Conservation (phyloP, 2,797 vertebrate species). For the Galago senegalensis region DNA sequence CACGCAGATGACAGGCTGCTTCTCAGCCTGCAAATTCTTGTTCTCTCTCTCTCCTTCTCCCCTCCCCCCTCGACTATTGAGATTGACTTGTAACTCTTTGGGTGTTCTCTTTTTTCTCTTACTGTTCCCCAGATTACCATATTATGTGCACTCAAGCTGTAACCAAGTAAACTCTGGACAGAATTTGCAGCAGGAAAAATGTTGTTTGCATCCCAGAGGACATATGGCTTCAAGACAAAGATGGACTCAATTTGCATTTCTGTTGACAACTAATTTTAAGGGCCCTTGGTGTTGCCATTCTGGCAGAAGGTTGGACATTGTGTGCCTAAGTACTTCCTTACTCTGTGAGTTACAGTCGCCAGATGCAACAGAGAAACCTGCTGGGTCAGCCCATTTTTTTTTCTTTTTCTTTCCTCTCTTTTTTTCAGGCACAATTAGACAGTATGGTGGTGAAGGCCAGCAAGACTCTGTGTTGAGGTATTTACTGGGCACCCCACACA, state of each 20-base stretch:
- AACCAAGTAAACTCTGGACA: conserved; percentile 56
- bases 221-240: conserved; percentile 77
- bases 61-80: background rate
- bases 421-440: background rate
- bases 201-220: conserved; percentile 63
- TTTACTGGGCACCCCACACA: background rate
- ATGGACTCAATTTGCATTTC: conserved; percentile 74
- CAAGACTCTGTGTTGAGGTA: background rate
- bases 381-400: background rate
- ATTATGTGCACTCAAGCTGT: background rate
- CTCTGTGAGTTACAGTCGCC: background rate
- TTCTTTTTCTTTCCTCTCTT: background rate
- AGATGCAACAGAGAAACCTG: conserved; percentile 53
- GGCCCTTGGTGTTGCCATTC: conserved; percentile 43
- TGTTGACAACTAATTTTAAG: conserved; percentile 73
- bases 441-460: background rate
- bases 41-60: background rate
- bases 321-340: conserved; percentile 41
- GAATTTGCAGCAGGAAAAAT: conserved; percentile 59
- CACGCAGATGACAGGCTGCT: background rate
- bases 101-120: conserved; percentile 16
- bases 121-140: background rate
- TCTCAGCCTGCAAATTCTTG: background rate
- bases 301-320: conserved; percentile 47
- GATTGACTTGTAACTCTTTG: background rate